A percentile compares a stretch with the other conserved stretches of the same genome.
phyloP scores from a whole-genome alignment of 1,140 invertebrate species.

The Calosoma granatense region DNA sequence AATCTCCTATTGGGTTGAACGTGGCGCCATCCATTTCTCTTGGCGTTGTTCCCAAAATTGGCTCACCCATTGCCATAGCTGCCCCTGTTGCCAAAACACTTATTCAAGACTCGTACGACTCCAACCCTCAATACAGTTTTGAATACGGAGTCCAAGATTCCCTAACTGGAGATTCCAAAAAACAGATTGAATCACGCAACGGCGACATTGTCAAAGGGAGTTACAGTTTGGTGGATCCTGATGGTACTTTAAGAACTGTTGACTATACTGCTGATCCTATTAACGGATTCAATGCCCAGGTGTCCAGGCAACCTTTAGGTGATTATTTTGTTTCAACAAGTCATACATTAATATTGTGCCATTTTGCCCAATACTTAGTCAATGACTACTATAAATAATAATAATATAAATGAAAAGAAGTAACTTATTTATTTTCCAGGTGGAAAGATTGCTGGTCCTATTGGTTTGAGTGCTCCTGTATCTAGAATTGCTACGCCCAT shows the following conservation, averaged over 20 bases:
- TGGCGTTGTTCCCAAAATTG: neutral
- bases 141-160: constrained; percentile 57
- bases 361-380: too few species aligned
- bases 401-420: neutral
- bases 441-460: constrained; percentile 1
- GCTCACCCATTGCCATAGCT: neutral
- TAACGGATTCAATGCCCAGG: constrained; percentile 38
- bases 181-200: constrained; percentile 32
- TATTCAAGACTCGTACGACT: constrained; percentile 39
- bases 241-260: constrained; percentile 35
- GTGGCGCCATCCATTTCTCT: neutral
- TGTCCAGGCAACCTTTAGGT: constrained; percentile 27
- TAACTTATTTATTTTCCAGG: too few species aligned
- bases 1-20: neutral
- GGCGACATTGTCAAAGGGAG: constrained; percentile 36
- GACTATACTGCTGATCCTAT: constrained; percentile 33
- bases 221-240: constrained; percentile 34
- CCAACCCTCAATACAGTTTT: constrained; percentile 56
- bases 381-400: neutral
- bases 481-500: neutral
- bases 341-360: constrained; percentile 21
- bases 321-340: neutral
- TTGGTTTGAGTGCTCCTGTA: neutral
- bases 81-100: neutral
- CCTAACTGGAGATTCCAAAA: constrained; percentile 36